Conservation (phyloP, 2,797 vertebrate species). For the Eupleurogrammus muticus region DNA sequence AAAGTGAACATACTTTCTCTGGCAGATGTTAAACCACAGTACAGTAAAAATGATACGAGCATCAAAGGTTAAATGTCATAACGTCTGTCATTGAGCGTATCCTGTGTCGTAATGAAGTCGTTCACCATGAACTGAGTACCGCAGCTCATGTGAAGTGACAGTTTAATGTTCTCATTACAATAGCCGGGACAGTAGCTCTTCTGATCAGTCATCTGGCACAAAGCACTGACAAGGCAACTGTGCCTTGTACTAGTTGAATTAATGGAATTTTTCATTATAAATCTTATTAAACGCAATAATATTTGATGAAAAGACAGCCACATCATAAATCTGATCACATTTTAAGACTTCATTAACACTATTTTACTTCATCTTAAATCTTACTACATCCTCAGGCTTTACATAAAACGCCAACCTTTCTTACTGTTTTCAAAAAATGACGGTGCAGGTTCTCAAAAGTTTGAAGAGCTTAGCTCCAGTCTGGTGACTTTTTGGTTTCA, state of each 20-base stretch:
- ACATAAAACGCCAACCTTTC: slow-evolving; percentile 10
- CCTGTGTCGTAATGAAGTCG: slow-evolving; percentile 30
- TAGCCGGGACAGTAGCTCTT: slow-evolving; percentile 15
- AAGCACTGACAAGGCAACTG: neutral
- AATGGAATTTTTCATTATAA: neutral
- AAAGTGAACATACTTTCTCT: neutral
- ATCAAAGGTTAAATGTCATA: slow-evolving; percentile 53
- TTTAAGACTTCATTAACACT: neutral
- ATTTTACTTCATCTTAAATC: neutral
- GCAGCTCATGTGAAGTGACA: slow-evolving; percentile 47
- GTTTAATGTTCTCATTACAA: slow-evolving; percentile 49
- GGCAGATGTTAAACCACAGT: neutral
- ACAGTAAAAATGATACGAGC: neutral
- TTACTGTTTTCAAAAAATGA: slow-evolving; percentile 10
- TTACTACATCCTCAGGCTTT: neutral
- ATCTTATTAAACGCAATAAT: neutral
- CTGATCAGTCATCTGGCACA: slow-evolving; percentile 36
- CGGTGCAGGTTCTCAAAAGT: slow-evolving; percentile 21
- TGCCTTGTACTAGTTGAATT: neutral
- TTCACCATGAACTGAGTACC: slow-evolving; percentile 23
- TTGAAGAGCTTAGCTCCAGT: slow-evolving; percentile 30
- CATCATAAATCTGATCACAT: neutral
- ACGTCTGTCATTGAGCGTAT: slow-evolving; percentile 19
- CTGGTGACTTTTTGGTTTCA: slow-evolving; percentile 39
- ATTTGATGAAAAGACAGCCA: neutral